Conservation (phyloP, 2,888 invertebrate genomes). For the Eucriotettix oculatus region DNA sequence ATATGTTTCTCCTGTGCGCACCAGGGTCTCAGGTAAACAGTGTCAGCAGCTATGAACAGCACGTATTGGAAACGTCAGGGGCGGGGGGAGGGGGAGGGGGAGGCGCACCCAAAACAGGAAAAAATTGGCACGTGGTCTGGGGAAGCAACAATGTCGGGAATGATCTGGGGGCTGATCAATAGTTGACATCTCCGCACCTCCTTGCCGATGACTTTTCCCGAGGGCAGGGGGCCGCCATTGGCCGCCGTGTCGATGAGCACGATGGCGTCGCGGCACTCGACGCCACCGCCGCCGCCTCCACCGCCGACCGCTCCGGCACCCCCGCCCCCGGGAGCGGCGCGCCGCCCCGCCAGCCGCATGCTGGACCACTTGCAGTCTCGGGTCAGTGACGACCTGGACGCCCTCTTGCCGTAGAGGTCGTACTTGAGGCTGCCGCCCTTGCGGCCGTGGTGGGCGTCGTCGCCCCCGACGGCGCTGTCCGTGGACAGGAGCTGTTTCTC, state of each 20-base stretch:
- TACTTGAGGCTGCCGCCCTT: conserved; percentile 8
- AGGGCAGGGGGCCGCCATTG: conserved; percentile 17
- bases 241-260: conserved; percentile 36
- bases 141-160: no score
- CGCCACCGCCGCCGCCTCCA: conserved; percentile 26
- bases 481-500: background rate
- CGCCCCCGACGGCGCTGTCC: conserved; percentile 17
- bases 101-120: no score
- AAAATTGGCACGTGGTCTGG: no score
- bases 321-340: conserved; percentile 19
- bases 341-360: conserved; percentile 42
- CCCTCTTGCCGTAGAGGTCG: conserved; percentile 6
- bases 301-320: conserved; percentile 29
- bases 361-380: conserved; percentile 37
- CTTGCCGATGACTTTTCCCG: conserved; percentile 31
- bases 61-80: no score
- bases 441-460: conserved; percentile 42
- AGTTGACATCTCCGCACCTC: conserved; percentile 24
- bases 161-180: no score
- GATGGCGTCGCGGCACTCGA: conserved; percentile 42
- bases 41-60: no score
- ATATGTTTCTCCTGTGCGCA: no score
- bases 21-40: no score
- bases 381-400: conserved; percentile 1
- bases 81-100: no score